Evolutionary conservation across 2,888 invertebrate genomes (phyloP).

Genomic region (Napeogenes sylphis): DNA sequence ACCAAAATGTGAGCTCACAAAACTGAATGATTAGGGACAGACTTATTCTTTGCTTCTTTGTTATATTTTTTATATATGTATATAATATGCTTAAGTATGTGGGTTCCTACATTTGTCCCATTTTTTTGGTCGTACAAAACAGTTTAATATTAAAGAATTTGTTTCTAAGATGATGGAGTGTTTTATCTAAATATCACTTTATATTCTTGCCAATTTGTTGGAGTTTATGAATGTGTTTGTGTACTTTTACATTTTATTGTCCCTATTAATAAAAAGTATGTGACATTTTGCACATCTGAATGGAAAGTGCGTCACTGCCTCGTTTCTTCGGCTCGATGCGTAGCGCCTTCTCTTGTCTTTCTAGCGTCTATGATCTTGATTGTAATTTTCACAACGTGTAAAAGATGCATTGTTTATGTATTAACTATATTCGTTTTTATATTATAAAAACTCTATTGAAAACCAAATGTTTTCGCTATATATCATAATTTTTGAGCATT

Average conservation of each 20-base stretch:
- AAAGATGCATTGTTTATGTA: slow-evolving; percentile 22
- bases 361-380: slow-evolving; percentile 24
- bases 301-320: slow-evolving; percentile 28
- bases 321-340: slow-evolving; percentile 30
- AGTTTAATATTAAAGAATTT: too few relatives aligned
- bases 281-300: slow-evolving; percentile 23
- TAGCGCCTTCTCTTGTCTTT: slow-evolving; percentile 26
- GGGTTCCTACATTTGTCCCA: too few relatives aligned
- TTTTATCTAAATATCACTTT: not conserved
- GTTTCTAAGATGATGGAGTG: too few relatives aligned
- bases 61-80: slow-evolving; percentile 12
- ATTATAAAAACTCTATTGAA: not conserved
- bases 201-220: not conserved
- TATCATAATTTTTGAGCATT: not conserved
- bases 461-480: slow-evolving; percentile 1
- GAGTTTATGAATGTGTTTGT: not conserved
- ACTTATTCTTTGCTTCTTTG: slow-evolving; percentile 59
- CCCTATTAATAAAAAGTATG: slow-evolving; percentile 16
- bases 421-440: slow-evolving; percentile 11
- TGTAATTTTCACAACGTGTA: slow-evolving; percentile 28
- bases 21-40: slow-evolving; percentile 59
- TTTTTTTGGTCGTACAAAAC: too few relatives aligned
- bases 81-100: not conserved
- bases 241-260: not conserved
- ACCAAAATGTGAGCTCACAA: slow-evolving; percentile 46